Conservation (phyloP, 2,113 vertebrate species). For the Mugil cephalus region DNA sequence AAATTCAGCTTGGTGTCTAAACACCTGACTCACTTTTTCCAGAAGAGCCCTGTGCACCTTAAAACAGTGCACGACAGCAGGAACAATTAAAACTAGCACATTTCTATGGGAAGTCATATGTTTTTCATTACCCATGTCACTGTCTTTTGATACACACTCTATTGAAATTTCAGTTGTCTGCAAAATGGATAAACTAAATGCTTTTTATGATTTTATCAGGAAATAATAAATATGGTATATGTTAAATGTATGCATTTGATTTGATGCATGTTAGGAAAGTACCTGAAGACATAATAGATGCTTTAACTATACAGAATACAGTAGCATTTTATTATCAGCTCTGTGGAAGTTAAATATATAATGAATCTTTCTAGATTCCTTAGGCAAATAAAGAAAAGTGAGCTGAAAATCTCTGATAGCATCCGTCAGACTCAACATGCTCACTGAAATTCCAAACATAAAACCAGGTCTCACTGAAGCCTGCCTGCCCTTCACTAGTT, state of each 20-base stretch:
- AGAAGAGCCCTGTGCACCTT: too few relatives aligned
- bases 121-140: too few relatives aligned
- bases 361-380: too few relatives aligned
- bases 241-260: not conserved
- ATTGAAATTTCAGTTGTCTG: not conserved
- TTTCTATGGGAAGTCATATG: too few relatives aligned
- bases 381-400: not conserved
- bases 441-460: not conserved
- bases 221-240: not conserved
- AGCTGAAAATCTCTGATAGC: not conserved
- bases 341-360: not conserved
- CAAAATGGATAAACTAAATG: too few relatives aligned
- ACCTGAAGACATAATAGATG: not conserved
- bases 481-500: conserved; percentile 35
- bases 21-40: too few relatives aligned
- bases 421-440: not conserved
- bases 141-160: not conserved
- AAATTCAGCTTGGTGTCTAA: too few relatives aligned
- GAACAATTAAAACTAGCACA: too few relatives aligned
- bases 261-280: not conserved
- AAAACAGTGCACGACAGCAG: too few relatives aligned
- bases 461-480: conserved; percentile 35
- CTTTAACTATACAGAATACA: not conserved
- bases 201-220: too few relatives aligned
- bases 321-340: too few relatives aligned